Evolutionary conservation across 1,140 invertebrate genomes (phyloP).

Genomic region (Heliconius nattereri): DNA sequence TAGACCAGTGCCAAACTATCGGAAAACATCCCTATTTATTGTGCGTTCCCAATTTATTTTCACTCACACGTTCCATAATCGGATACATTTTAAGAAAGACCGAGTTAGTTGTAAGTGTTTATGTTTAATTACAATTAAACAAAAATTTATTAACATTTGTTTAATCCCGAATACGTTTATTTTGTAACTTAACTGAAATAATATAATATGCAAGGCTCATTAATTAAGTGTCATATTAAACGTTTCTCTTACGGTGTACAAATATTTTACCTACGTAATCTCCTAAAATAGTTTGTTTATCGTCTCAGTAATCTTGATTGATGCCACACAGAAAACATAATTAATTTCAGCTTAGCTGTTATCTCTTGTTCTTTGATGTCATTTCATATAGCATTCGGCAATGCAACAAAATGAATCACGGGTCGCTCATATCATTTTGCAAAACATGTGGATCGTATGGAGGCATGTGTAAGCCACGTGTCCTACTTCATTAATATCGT

Average conservation of each 20-base stretch:
- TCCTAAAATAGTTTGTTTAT: not conserved
- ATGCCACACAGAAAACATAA: conserved; percentile 4
- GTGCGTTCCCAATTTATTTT: too few relatives aligned
- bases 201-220: not conserved
- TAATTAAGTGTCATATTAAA: not conserved
- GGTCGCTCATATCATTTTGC: conserved; percentile 17
- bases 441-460: conserved; percentile 29
- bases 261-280: not conserved
- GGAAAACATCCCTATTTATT: not conserved
- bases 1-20: not conserved
- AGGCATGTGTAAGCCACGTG: conserved; percentile 47
- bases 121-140: too few relatives aligned
- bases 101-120: too few relatives aligned
- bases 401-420: conserved; percentile 40
- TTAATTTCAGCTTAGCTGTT: conserved; percentile 17
- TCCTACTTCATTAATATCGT: conserved; percentile 24
- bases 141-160: too few relatives aligned
- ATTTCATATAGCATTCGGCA: conserved; percentile 21
- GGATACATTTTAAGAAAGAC: too few relatives aligned
- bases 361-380: conserved; percentile 44
- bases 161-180: too few relatives aligned
- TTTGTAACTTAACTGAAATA: too few relatives aligned
- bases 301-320: not conserved
- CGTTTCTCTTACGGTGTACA: not conserved
- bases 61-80: too few relatives aligned